Evolutionary conservation across 2,888 invertebrate species (phyloP), one percentile per base, ranked within the genome.

Genomic region (Xestia sexstrigata): DNA sequence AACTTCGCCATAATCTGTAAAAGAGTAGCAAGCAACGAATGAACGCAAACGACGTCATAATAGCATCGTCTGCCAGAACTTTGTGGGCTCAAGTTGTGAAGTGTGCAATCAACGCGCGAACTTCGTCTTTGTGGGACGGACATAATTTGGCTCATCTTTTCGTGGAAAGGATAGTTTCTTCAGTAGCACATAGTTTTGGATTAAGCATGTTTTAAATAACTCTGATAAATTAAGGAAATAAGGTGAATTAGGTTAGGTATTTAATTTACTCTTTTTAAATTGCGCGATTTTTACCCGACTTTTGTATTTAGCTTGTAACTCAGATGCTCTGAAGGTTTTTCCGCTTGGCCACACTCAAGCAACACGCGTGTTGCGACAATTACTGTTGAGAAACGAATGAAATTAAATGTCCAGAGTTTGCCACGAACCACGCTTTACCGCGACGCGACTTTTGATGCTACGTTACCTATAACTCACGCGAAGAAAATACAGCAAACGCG

Each of bases 31-130:
- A 67, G 78, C 73, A 35, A 78, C 62, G 66, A 82, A 82, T 81
- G 73, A 58, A 63, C 68, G 70, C 67, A 82, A 73, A 82, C 55
- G 73, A 70, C 35, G 77, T 17, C 58, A 45, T 81, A 81, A 76
- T 69, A 81, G 81, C 66, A 74, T 74, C 80, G 81, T 49, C 75
- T 75, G 74, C 15, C 45, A 35, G 75, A 81, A 80, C 82, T 81
- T 71, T 42, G 55, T 47, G 49, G 35, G 67, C 70, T 35, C n/a
- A 77, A 82, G 58, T 82, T 78, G 42, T 82, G 70, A 82, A 82
- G 82, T 73, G 67, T 52, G 81, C 81, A 82, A 82, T 82, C 82
- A 82, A 78, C 70, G 78, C 62, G 55, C 45, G 55, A 81, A 81
- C 81, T 81, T 77, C 58, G 49, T 60, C 81, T 81, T 81, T 81